Percentiles rank a stretch among this genome's conserved stretches.
These are phyloP conservation scores for Galeopsomyia nigrocyanea DNA, from an alignment of 2,888 invertebrate species.

Conservation along the genomic window DNA sequence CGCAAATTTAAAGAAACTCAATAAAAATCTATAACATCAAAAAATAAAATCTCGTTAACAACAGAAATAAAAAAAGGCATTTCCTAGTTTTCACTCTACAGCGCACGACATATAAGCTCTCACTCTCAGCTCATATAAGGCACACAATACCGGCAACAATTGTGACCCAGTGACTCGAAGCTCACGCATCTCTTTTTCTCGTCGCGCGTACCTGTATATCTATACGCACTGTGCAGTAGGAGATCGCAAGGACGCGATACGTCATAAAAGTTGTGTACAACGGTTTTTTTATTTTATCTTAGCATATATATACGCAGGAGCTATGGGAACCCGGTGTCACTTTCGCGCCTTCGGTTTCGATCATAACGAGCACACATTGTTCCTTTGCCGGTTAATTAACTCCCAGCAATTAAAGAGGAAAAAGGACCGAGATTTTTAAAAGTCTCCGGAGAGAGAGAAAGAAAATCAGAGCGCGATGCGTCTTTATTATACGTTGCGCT, in stretches of 20 bases:
- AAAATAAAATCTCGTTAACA: too few species aligned
- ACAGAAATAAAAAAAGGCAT: too few species aligned
- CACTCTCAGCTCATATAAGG: too few species aligned
- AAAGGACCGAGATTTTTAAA: conserved; percentile 2
- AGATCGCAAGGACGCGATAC: conserved; percentile 36
- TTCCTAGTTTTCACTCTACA: too few species aligned
- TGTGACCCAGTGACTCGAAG: conserved; percentile 31
- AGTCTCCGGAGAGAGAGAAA: conserved; percentile 3
- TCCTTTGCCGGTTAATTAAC: conserved; percentile 24
- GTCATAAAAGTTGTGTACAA: too few species aligned
- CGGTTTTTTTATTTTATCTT: neutral
- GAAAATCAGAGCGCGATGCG: conserved; percentile 7
- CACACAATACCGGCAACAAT: too few species aligned
- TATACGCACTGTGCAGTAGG: neutral
- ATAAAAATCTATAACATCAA: too few species aligned
- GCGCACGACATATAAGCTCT: too few species aligned
- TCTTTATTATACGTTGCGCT: neutral
- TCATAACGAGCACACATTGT: conserved; percentile 21
- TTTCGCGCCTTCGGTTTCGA: conserved; percentile 33
- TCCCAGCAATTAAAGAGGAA: conserved; percentile 32
- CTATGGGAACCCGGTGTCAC: conserved; percentile 38
- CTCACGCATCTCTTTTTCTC: conserved; percentile 4
- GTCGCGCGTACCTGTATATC: too few species aligned
- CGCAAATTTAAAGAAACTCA: too few species aligned
- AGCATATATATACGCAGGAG: neutral